Percentiles rank a stretch among this genome's conserved stretches.
Evolutionary conservation across 2,113 vertebrate species (phyloP).

Genomic region (Actenoides lindsayi): DNA sequence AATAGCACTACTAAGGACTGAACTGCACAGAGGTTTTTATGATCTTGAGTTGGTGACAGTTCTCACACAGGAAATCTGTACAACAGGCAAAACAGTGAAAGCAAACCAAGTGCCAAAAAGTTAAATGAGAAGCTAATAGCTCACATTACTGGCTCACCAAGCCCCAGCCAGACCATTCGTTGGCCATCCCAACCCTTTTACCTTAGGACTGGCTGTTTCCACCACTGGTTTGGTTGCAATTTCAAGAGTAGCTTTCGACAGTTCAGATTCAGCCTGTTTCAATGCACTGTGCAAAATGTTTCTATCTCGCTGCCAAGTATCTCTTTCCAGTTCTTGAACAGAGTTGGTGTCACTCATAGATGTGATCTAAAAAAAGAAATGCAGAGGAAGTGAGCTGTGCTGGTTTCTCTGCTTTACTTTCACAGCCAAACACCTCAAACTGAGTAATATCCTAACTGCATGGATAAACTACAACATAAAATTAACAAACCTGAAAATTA

Average conservation of each 20-base stretch:
- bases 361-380: constrained; percentile 10
- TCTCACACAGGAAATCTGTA: background rate
- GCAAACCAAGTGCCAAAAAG: background rate
- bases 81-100: background rate
- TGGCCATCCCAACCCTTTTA: constrained; percentile 18
- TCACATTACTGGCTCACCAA: accelerated
- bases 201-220: constrained; percentile 77
- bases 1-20: background rate
- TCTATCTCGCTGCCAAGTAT: constrained; percentile 70
- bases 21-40: background rate
- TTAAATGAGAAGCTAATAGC: accelerated
- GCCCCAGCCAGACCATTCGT: background rate
- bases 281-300: constrained; percentile 31
- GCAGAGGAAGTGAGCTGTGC: background rate
- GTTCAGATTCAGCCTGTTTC: constrained; percentile 70
- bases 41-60: background rate
- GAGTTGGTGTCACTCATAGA: background rate
- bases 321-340: constrained; percentile 62
- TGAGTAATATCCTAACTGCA: background rate
- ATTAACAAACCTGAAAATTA: background rate
- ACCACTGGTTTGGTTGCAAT: constrained; percentile 74
- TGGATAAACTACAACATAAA: background rate
- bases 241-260: constrained; percentile 52
- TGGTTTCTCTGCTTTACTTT: background rate
- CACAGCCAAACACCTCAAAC: background rate